Conservation (phyloP, 92 coral and sea anemone species). For the Bergia puertoricense region DNA sequence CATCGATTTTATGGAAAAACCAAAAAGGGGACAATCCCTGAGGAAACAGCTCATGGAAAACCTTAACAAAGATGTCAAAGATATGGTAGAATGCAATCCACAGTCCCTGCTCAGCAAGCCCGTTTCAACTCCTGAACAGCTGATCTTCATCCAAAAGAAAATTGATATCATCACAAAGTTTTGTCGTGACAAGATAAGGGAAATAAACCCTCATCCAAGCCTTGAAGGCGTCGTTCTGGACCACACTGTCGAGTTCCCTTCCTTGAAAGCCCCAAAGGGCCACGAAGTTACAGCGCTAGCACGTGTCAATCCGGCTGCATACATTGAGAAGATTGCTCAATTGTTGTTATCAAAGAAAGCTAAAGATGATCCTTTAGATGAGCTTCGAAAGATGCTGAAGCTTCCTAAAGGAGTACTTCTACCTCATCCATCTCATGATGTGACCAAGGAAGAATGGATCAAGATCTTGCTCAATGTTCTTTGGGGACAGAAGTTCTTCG, state of each 20-base stretch:
- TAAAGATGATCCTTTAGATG: conserved; percentile 25
- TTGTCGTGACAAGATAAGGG: conserved; percentile 34
- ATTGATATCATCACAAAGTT: neutral
- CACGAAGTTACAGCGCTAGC: conserved; percentile 22
- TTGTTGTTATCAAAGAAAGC: neutral
- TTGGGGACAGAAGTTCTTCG: conserved; percentile 16
- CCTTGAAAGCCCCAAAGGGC: neutral
- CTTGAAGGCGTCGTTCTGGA: conserved; percentile 29
- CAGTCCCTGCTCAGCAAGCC: neutral
- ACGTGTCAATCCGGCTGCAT: conserved; percentile 21
- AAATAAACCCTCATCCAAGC: conserved; percentile 58
- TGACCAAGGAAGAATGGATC: conserved; percentile 49
- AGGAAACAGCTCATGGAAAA: neutral
- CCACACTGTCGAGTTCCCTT: conserved; percentile 29
- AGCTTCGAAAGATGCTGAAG: conserved; percentile 33
- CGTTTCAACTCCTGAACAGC: neutral
- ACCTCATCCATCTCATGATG: conserved; percentile 21
- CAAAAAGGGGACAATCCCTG: neutral
- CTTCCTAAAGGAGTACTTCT: conserved; percentile 11
- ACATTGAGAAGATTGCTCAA: conserved; percentile 6
- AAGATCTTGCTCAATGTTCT: conserved; percentile 42
- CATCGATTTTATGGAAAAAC: neutral
- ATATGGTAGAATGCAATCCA: neutral
- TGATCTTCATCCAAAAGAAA: neutral
- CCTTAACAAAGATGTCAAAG: conserved; percentile 2